phyloP scores from a whole-genome alignment of 2,113 vertebrate genomes.

The Pygoscelis antarcticus region DNA sequence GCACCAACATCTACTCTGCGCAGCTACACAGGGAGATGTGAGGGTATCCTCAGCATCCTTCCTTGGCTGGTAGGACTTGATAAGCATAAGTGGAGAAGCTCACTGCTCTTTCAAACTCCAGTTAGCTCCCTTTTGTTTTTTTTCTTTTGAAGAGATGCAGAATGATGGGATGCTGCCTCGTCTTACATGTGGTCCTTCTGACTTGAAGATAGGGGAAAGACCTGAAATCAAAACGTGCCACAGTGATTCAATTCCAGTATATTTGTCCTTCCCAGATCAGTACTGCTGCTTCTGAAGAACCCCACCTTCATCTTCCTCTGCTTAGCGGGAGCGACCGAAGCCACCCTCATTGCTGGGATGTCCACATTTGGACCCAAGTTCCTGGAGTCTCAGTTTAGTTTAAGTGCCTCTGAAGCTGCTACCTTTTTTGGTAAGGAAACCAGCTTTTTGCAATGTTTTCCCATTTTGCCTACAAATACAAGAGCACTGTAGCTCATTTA shows the following conservation, averaged over 20 bases:
- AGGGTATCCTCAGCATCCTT: not conserved
- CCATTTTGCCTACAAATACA: not conserved
- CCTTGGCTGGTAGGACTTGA: not conserved
- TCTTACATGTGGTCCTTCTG: not conserved
- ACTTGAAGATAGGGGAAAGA: too few relatives aligned
- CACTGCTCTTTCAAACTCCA: not conserved
- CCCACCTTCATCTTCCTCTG: constrained; percentile 93
- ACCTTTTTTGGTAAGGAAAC: constrained; percentile 88
- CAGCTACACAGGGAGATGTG: not conserved
- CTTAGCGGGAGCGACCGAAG: constrained; percentile 90
- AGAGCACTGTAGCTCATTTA: not conserved
- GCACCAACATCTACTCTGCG: not conserved
- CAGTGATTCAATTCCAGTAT: not conserved
- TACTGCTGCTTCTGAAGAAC: constrained; percentile 89
- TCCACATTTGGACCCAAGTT: constrained; percentile 97
- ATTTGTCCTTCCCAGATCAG: constrained; percentile 71
- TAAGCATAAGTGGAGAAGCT: not conserved
- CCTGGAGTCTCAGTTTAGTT: constrained; percentile 92
- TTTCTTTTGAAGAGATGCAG: not conserved
- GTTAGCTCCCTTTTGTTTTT: not conserved
- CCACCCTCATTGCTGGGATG: constrained; percentile 91
- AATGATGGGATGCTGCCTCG: not conserved
- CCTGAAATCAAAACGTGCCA: not conserved
- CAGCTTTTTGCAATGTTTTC: not conserved
- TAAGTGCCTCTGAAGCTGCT: constrained; percentile 93